phyloP scores from a whole-genome alignment of 2,888 invertebrate species.

The Plebejus melissa region DNA sequence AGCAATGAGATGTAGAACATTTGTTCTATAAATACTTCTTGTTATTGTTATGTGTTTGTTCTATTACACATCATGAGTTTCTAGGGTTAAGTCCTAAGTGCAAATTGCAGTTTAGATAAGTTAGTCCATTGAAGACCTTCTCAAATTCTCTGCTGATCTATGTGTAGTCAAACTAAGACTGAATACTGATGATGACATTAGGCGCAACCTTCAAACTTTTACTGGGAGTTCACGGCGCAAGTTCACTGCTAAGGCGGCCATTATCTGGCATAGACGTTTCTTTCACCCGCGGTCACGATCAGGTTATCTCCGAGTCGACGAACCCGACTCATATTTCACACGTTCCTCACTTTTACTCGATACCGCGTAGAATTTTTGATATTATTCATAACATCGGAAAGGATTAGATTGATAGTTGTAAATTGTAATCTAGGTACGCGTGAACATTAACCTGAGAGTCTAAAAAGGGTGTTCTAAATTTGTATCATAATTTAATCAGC shows the following conservation, averaged over 20 bases:
- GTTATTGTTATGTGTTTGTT: too few relatives aligned
- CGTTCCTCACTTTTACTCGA: constrained; percentile 10
- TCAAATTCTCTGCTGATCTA: background rate
- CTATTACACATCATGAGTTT: too few relatives aligned
- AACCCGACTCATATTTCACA: constrained; percentile 20
- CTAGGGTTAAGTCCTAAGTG: too few relatives aligned
- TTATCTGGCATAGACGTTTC: constrained; percentile 27
- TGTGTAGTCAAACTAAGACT: too few relatives aligned
- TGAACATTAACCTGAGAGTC: too few relatives aligned
- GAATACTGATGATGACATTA: background rate
- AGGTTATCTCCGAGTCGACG: constrained; percentile 36
- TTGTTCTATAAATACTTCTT: too few relatives aligned
- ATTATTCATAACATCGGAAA: too few relatives aligned
- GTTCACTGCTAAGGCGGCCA: constrained; percentile 32
- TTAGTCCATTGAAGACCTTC: background rate
- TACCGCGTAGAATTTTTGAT: background rate
- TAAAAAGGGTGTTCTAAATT: too few relatives aligned
- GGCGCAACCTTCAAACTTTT: constrained; percentile 31
- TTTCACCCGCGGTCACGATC: constrained; percentile 36
- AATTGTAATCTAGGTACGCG: too few relatives aligned
- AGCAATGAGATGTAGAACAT: too few relatives aligned
- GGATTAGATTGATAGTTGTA: too few relatives aligned
- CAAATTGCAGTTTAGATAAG: background rate
- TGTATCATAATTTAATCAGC: too few relatives aligned
- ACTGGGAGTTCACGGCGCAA: constrained; percentile 22